phyloP scores from a whole-genome alignment of 2,113 vertebrate genomes.

The Taurulus bubalis region DNA sequence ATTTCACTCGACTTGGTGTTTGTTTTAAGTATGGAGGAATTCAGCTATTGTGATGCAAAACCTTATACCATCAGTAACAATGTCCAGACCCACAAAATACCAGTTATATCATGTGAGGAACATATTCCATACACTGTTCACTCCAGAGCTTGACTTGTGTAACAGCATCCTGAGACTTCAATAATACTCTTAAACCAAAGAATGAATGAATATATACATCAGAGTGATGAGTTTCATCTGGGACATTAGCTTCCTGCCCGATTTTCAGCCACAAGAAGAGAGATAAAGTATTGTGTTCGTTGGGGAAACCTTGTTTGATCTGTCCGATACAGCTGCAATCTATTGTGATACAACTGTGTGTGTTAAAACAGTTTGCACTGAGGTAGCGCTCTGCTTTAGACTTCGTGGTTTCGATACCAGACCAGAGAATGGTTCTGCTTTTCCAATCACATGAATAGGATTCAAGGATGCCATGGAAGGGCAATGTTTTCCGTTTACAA shows the following conservation, averaged over 20 bases:
- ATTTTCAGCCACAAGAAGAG: conserved; percentile 53
- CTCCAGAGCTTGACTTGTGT: conserved; percentile 26
- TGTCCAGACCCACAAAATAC: conserved; percentile 31
- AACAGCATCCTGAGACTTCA: conserved; percentile 28
- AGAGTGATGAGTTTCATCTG: conserved; percentile 62
- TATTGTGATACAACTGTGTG: conserved; percentile 48
- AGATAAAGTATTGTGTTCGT: conserved; percentile 53
- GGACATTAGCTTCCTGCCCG: conserved; percentile 4
- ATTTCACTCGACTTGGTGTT: conserved; percentile 7
- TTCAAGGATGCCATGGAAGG: conserved; percentile 52
- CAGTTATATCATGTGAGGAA: conserved; percentile 28
- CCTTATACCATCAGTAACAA: conserved; percentile 38
- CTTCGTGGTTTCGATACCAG: conserved; percentile 34
- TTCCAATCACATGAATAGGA: conserved; percentile 59
- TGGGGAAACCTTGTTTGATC: conserved; percentile 51
- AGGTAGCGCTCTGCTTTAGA: conserved; percentile 54
- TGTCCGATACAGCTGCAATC: conserved; percentile 53
- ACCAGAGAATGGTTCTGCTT: conserved; percentile 59
- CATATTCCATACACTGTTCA: conserved; percentile 35
- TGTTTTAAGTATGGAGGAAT: conserved; percentile 17
- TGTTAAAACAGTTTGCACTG: conserved; percentile 45
- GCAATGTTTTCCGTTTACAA: conserved; percentile 47
- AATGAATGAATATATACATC: conserved; percentile 50
- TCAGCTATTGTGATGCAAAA: conserved; percentile 11
- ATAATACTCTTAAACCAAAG: conserved; percentile 57